Base-by-base conservation (phyloP, 2,113 vertebrate species). In the Hypocryptadius cinnamomeus region DNA sequence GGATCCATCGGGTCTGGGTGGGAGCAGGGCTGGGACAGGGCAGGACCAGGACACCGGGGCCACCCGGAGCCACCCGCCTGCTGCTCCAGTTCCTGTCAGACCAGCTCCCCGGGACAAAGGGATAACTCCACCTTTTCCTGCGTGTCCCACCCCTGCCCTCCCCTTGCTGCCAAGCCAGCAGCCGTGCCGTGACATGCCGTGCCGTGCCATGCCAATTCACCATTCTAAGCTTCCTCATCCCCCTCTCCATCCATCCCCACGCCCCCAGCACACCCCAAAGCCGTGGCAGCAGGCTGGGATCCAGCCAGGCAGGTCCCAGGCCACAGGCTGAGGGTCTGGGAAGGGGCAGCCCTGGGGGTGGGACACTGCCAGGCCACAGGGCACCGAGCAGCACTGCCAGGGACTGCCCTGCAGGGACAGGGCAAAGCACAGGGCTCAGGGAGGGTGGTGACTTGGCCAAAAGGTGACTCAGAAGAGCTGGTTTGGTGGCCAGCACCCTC, bases 41-140 rank as follows among this genome's bases (percentile, higher is more conserved):
- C 45, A 45, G 45, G 45, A 47, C n/a, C 3, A 2, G 39, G 74
- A n/a, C 30, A n/a, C 57, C 3, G 3, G 47, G 54, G 57, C 45
- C 11, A 14, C n/a, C 15, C 2, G 1, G 57, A 59, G 53, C 60
- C 11, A 12, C 89, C 44, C 13, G 0, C 72, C 18, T 39, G 71
- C 79, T 35, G 5, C 56, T 76, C 83, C 39, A 6, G 0, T 95
- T 97, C 97, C 95, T 31, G 97, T 96, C 74, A 0, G 96, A 97
- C 97, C 96, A 94, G 97, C 97, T 96, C 87, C 57, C 44, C n/a
- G 2, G 74, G 64, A 70, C 81, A 61, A 77, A 84, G 64, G 59
- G 81, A 53, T 51, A 81, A 82, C 95, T 96, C 95, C 95, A 93
- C 90, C 95, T 91, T 21, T 27, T 2, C 89, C 76, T 11, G 54